A percentile compares a stretch with the other conserved stretches of the same genome.
phyloP scores from a whole-genome alignment of 1,140 invertebrate species.

The Euschistus heros region DNA sequence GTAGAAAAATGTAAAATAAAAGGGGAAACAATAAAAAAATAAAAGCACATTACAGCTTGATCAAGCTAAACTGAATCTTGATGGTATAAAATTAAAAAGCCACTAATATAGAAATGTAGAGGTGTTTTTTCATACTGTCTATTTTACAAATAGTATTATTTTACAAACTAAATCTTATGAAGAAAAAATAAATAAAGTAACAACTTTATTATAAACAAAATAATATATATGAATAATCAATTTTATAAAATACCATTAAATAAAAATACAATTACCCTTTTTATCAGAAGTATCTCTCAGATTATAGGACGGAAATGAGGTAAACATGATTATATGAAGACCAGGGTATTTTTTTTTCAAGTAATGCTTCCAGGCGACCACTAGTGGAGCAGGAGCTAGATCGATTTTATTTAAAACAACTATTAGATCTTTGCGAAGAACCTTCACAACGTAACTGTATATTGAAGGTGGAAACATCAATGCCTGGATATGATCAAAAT shows the following conservation, averaged over 20 bases:
- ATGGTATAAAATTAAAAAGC: no score
- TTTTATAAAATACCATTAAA: background rate
- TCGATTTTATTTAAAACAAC: conserved; percentile 89
- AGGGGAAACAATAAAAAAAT: no score
- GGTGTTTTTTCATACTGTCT: no score
- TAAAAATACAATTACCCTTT: conserved; percentile 36
- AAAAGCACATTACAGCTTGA: no score
- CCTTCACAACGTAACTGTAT: conserved; percentile 64
- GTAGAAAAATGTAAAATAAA: no score
- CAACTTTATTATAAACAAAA: background rate
- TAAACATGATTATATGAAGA: conserved; percentile 69
- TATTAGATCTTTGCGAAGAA: conserved; percentile 70
- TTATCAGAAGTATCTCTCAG: conserved; percentile 41
- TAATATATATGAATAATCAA: background rate
- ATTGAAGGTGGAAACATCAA: conserved; percentile 84
- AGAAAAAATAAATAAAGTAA: no score
- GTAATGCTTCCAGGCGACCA: conserved; percentile 81
- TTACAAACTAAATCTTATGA: conserved; percentile 11
- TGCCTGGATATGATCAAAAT: conserved; percentile 37
- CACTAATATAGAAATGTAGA: no score
- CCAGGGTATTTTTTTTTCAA: conserved; percentile 61
- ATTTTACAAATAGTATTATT: background rate
- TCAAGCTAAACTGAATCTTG: no score
- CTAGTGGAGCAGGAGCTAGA: conserved; percentile 64
- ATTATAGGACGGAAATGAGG: conserved; percentile 69